Percentiles rank a stretch among this genome's conserved stretches.
Conservation (phyloP, 2,797 vertebrate species). For the Hafferia zeledoni region DNA sequence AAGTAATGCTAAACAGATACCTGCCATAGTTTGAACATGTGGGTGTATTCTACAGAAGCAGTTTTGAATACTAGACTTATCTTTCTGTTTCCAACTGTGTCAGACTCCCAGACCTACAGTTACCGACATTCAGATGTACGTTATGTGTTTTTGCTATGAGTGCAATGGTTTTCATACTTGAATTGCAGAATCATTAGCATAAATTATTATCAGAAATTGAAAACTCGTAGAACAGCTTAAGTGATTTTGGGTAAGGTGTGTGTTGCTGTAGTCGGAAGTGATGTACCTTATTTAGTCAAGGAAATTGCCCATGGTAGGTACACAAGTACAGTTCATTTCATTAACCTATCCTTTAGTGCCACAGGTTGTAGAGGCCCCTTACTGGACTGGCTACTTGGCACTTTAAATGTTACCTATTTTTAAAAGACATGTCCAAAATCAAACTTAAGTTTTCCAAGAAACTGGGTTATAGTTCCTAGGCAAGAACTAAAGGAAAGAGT, state of each 20-base stretch:
- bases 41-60: not conserved
- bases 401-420: not conserved
- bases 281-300: not conserved
- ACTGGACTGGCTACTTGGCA: accelerated
- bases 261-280: not conserved
- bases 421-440: not conserved
- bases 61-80: not conserved
- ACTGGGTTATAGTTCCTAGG: not conserved
- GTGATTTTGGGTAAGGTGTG: not conserved
- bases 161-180: not conserved
- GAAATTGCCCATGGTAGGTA: not conserved
- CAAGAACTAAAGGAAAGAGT: not conserved
- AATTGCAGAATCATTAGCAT: not conserved
- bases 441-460: not conserved
- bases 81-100: not conserved
- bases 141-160: not conserved
- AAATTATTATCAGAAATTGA: not conserved
- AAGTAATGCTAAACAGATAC: not conserved
- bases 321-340: not conserved
- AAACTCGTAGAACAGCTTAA: not conserved
- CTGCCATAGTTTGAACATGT: not conserved
- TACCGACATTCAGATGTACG: not conserved
- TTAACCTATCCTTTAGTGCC: not conserved
- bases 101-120: not conserved
- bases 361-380: not conserved